Conservation (phyloP, 2,113 vertebrate species). For the Crotalus tigris region DNA sequence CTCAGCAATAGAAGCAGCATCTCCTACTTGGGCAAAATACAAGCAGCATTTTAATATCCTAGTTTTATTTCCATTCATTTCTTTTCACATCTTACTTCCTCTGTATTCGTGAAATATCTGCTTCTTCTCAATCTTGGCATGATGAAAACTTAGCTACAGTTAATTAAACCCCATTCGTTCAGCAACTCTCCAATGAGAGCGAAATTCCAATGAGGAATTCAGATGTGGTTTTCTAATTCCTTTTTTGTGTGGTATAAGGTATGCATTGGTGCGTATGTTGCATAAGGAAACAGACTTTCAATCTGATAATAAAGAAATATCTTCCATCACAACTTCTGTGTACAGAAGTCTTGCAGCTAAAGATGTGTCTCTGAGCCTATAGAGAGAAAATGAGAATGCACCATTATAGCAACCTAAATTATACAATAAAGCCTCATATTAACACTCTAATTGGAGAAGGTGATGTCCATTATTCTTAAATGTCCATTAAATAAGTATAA, state of each 20-base stretch:
- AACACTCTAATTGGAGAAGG: neutral
- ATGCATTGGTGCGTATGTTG: neutral
- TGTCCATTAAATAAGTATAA: neutral
- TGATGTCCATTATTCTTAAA: neutral
- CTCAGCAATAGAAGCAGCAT: conserved; percentile 12
- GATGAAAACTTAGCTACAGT: conserved; percentile 4
- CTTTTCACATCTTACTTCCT: conserved; percentile 23
- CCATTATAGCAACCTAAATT: neutral
- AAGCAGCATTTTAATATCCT: conserved; percentile 16
- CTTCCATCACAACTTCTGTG: neutral
- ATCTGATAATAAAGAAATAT: neutral
- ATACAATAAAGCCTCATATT: neutral
- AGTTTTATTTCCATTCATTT: conserved; percentile 15
- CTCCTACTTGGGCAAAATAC: conserved; percentile 28
- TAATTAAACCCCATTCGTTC: neutral
- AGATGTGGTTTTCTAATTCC: neutral
- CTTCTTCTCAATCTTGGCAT: neutral
- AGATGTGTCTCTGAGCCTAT: neutral
- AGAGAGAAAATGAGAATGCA: neutral
- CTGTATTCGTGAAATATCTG: conserved; percentile 1
- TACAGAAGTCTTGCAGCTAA: neutral
- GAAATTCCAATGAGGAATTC: neutral
- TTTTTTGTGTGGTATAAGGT: neutral
- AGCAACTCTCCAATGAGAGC: neutral
- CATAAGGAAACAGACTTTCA: neutral